These are phyloP conservation scores for Chlorodrepanis virens DNA, from an alignment of 2,113 vertebrate genomes.

Conservation along the genomic window DNA sequence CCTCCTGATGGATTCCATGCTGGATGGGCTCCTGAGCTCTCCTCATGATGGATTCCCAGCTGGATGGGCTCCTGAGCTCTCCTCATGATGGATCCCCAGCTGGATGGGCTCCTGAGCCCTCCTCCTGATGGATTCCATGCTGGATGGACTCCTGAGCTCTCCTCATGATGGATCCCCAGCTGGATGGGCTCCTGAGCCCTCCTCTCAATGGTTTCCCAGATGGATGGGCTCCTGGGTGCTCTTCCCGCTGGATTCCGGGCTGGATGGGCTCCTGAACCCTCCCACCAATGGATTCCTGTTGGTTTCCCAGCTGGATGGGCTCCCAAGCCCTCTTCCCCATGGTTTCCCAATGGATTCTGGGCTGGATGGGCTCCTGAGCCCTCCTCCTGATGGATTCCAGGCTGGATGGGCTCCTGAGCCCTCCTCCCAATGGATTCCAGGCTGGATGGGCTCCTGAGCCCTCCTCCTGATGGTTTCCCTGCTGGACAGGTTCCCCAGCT, in stretches of 20 bases:
- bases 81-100: too few species aligned
- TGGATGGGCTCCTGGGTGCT: too few species aligned
- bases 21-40: too few species aligned
- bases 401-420: not conserved
- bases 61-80: too few species aligned
- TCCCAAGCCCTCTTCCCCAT: not conserved
- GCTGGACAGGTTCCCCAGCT: rapidly evolving
- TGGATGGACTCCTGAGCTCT: too few species aligned
- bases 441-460: not conserved
- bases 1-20: too few species aligned
- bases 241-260: rapidly evolving
- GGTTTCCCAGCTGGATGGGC: not conserved
- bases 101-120: rapidly evolving
- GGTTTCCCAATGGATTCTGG: rapidly evolving
- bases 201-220: not conserved
- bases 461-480: not conserved
- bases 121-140: rapidly evolving
- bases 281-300: rapidly evolving
- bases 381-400: not conserved
- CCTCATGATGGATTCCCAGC: too few species aligned
- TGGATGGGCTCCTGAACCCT: too few species aligned
- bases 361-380: not conserved
- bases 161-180: too few species aligned
- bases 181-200: too few species aligned
- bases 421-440: rapidly evolving